Evolutionary conservation across 2,888 invertebrate species (phyloP).

Genomic region (Salpingus planirostris): DNA sequence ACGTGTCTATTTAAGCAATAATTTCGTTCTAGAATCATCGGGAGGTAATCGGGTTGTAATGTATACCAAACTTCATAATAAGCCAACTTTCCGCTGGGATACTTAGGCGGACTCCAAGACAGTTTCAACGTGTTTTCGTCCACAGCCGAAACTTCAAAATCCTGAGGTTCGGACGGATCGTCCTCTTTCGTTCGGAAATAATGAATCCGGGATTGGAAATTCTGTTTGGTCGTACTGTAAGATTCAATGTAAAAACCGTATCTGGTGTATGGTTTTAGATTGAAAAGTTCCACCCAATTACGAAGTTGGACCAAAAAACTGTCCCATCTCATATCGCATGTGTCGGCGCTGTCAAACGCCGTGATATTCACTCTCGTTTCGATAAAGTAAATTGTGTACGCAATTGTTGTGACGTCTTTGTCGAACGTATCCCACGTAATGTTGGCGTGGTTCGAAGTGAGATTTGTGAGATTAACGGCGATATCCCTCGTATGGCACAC

Average conservation of each 20-base stretch:
- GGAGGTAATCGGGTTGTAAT: conserved; percentile 15
- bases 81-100: conserved; percentile 32
- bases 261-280: conserved; percentile 55
- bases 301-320: conserved; percentile 26
- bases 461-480: conserved; percentile 21
- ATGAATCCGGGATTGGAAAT: conserved; percentile 45
- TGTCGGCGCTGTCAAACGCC: conserved; percentile 37
- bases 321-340: conserved; percentile 31
- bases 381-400: conserved; percentile 57
- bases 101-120: conserved; percentile 52
- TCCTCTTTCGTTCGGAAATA: conserved; percentile 57
- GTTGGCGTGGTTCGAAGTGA: conserved; percentile 34
- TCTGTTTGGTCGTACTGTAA: conserved; percentile 15
- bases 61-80: conserved; percentile 37
- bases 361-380: conserved; percentile 43
- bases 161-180: conserved; percentile 42
- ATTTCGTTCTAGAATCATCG: conserved; percentile 18
- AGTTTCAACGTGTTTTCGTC: conserved; percentile 40
- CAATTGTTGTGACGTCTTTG: conserved; percentile 31
- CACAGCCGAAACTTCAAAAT: conserved; percentile 29
- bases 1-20: conserved; percentile 25
- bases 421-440: conserved; percentile 35
- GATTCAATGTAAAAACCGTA: conserved; percentile 66
- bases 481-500: conserved; percentile 50
- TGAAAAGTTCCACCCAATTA: conserved; percentile 34